Base-by-base conservation (phyloP, 2,113 vertebrate species). In the Centropus bengalensis region DNA sequence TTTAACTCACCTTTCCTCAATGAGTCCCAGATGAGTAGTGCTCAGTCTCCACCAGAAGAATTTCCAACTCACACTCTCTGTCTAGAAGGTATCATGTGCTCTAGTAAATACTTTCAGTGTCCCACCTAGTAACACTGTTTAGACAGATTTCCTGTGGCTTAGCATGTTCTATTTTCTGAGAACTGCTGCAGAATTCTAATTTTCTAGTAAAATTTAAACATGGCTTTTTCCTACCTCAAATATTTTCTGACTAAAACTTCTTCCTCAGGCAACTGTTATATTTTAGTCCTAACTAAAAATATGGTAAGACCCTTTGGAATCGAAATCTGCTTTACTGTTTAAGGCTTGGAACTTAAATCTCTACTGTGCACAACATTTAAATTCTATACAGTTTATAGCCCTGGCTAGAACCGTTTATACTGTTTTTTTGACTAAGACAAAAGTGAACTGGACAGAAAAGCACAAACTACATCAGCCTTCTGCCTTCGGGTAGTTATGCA, bases 211-310 rank as follows among this genome's bases (percentile, higher is more conserved):
- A 60, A 91, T 79, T 93, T 84, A 84, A 91, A 92, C 36, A 83
- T 14, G 7, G 27, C 17, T 82, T 93, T 93, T 94, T 60, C 86
- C 74, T 91, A 86, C 52, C 82, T 89, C 92, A 95, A 92, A 82
- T 96, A 97, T 89, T 93, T 96, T 76, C 62, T 79, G 60, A 93
- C 77, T 85, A 79, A 86, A 95, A 86, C 40, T 67, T 88, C 80
- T 54, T 97, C 86, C 89, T 91, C 69, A 19, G 81, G 89, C 80
- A 92, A 84, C 56, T 58, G 77, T 47, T 82, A 52, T 28, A 91
- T 79, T 91, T 91, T 44, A 92, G 74, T 54, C 66, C 58, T 54
- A 56, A 82, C 40, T 79, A 64, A 89, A 95, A 89, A 79, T 91
- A 95, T 33, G 24, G 56, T 55, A 67, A 6, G 0, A 36, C 52